Conservation (phyloP, 2,797 vertebrate genomes). For the Spea hammondii region DNA sequence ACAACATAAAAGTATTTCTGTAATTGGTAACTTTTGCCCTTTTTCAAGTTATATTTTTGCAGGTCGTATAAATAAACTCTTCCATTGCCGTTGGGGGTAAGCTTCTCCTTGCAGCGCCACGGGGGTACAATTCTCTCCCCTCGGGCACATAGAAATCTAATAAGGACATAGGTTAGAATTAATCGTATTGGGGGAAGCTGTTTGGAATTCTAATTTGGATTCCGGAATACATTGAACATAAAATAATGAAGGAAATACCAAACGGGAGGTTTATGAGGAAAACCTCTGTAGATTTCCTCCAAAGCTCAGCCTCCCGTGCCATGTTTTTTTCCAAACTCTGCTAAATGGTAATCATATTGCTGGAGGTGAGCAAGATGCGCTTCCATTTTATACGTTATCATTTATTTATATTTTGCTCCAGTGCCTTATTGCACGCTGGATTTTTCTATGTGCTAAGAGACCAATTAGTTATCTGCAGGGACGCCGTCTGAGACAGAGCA, state of each 20-base stretch:
- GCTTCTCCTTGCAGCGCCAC: no score
- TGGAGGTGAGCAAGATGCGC: slow-evolving; percentile 37
- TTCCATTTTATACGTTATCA: slow-evolving; percentile 30
- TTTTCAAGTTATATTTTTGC: no score
- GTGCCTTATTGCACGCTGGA: slow-evolving; percentile 35
- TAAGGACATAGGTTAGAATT: no score
- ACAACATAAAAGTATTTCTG: no score
- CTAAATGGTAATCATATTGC: slow-evolving; percentile 22
- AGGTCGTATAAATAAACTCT: no score
- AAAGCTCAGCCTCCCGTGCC: background rate
- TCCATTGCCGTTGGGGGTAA: no score
- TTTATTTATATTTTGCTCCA: slow-evolving; percentile 50
- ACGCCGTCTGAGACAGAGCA: background rate
- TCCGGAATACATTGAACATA: background rate
- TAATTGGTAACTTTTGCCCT: no score
- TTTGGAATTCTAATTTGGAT: no score
- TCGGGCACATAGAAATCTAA: no score
- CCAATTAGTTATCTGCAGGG: slow-evolving; percentile 39
- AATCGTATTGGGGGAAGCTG: no score
- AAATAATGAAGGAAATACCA: background rate
- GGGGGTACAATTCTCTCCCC: no score
- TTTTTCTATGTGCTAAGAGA: slow-evolving; percentile 40
- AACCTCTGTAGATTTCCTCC: background rate
- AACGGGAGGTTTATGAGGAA: background rate
- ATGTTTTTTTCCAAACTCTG: background rate